Evolutionary conservation across 2,888 invertebrate genomes (phyloP).

Genomic region (Dryococelus australis): DNA sequence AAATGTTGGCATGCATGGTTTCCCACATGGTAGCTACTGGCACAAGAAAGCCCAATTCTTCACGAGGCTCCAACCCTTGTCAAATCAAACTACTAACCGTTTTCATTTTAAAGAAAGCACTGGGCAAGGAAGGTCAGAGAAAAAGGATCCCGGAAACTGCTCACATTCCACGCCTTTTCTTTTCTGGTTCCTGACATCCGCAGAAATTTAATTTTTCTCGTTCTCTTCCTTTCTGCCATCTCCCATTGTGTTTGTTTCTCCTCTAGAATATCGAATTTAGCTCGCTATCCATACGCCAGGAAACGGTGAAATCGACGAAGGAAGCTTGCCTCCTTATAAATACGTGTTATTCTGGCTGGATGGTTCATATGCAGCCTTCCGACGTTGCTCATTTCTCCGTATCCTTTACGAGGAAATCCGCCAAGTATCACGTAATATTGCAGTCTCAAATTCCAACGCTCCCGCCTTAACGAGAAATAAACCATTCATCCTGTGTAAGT

Average conservation of each 20-base stretch:
- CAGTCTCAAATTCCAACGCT: no score
- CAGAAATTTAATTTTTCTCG: conserved; percentile 11
- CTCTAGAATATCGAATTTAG: neutral
- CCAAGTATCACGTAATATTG: no score
- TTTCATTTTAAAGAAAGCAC: neutral
- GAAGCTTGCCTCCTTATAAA: neutral
- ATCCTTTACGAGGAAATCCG: no score
- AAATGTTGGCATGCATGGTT: neutral
- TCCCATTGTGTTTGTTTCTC: neutral
- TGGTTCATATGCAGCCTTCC: neutral
- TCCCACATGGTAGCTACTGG: neutral
- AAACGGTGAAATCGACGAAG: neutral
- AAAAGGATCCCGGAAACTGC: neutral
- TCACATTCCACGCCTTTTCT: neutral
- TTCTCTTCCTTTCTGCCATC: neutral
- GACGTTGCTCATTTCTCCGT: neutral
- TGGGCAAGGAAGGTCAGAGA: neutral
- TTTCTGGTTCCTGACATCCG: conserved; percentile 2
- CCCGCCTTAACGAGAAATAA: no score
- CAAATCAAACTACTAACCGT: neutral
- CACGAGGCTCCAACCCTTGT: neutral
- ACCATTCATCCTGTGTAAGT: no score
- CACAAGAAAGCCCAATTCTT: neutral
- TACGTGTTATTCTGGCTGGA: neutral
- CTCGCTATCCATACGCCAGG: neutral